Base-by-base conservation (phyloP, 2,113 vertebrate species). In the Zosterops lateralis region DNA sequence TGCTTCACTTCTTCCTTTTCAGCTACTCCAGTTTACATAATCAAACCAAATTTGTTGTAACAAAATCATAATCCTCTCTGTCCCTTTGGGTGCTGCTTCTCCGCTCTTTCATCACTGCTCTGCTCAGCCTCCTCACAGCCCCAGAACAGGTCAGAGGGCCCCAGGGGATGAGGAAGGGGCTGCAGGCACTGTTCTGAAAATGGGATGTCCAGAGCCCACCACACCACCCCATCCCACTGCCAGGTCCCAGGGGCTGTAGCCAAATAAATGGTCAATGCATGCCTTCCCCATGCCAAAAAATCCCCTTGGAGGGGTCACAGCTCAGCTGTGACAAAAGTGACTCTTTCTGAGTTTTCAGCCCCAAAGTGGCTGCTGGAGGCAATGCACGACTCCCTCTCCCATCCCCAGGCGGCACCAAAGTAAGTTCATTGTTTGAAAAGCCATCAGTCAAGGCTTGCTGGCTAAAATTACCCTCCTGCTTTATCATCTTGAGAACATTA, bases 401-500 rank as follows among this genome's bases (percentile, higher is more conserved):
- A 84, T 56, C 71, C 79, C 54, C 76, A 92, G 81, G 93, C 32
- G 57, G 90, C 87, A 67, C 92, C 64, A 51, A 90, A 96, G 90
- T 50, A 81, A 90, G 95, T 81, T 67, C 76, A 65, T 95, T 95
- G 95, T 95, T 96, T 96, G 50, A 83, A 84, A 96, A 96, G 90
- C 91, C 96, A 96, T 78, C 42, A 48, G 75, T 95, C 75, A 76
- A 93, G 78, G 92, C 96, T 96, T 91, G 73, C 93, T 91, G 92
- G 96, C 97, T 96, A 95, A 97, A 96, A 94, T 97, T 77, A 67
- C 95, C 89, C 84, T 95, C 93, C 90, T 56, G 56, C 80, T 90
- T 97, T 96, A 95, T 97, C 97, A 98, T 98, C 97, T 97, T 97
- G 97, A 98, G 97, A 95, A 93, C 97, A 97, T 98, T 96, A 97